Evolutionary conservation across 1,140 invertebrate species (phyloP), one percentile per base, ranked within the genome.

Genomic region (Goniozus legneri): DNA sequence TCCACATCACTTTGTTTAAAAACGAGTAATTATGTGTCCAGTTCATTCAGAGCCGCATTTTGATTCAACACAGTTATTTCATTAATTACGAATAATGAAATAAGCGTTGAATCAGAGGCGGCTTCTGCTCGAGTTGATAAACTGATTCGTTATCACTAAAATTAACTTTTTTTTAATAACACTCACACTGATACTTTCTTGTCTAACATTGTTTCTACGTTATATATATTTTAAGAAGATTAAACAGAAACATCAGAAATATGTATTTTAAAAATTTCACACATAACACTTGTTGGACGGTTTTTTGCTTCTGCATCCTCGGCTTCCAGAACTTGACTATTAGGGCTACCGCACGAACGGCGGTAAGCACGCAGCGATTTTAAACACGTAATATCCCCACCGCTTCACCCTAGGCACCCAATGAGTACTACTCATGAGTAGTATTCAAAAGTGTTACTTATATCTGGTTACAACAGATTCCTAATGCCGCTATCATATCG

Each of bases 11-110:
- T 57, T 53, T 39, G 7, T 24, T 7, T 19, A 2, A 24, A 18
- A 27, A 32, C 47, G 20, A 15, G 18, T 8, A 58, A 35, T 48
- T 36, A 46, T 47, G 46, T 72, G 56, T 64, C 59, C 60, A 60
- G 55, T 70, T 62, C 49, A 58, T 71, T 47, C 48, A 33, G 16
- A 52, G 60, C 61, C 68, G 60, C 52, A 58, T 57, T 71, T 70
- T 47, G 31, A 53, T 52, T 40, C 44, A 61, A 48, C 35, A 4
- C 19, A n/a, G n/a, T 27, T 27, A 27, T 10, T 27, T 38, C 19
- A 3, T 24, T 30, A 42, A 38, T 3, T 13, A 22, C 4, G 12
- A 34, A 33, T 27, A 10, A 10, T 27, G 19, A 41, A 44, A 40
- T 3, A 13, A 44, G 22, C 42, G 8, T 21, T 16, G 8, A 54